A percentile compares a stretch with the other conserved stretches of the same genome.
Conservation (phyloP, 2,888 invertebrate species). For the Lasioglossum malachurum region DNA sequence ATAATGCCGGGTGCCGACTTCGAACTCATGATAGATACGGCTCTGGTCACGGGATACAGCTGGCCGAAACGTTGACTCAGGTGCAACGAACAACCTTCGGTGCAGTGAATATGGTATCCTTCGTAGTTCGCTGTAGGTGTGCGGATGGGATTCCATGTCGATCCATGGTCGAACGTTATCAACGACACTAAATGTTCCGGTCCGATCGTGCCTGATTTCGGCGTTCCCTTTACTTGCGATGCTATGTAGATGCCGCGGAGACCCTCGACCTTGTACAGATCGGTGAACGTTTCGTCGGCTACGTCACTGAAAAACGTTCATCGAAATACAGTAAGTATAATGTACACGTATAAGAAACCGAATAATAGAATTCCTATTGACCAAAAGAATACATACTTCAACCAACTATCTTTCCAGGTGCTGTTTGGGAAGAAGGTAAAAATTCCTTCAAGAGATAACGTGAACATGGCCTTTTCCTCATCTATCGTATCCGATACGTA, state of each 20-base stretch:
- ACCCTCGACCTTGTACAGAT: constrained; percentile 95
- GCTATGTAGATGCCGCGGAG: constrained; percentile 95
- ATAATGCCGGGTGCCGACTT: constrained; percentile 95
- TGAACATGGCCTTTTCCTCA: constrained; percentile 88
- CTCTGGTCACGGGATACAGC: constrained; percentile 92
- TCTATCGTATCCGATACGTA: constrained; percentile 92
- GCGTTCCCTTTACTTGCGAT: constrained; percentile 89
- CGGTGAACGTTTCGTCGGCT: constrained; percentile 93
- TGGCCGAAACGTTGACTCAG: constrained; percentile 94
- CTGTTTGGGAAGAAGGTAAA: constrained; percentile 94
- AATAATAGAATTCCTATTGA: background rate
- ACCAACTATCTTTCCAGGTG: constrained; percentile 93
- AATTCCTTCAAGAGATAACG: constrained; percentile 92
- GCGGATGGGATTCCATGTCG: constrained; percentile 91
- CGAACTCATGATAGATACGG: constrained; percentile 93
- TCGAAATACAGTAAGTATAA: background rate
- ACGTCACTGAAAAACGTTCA: constrained; percentile 88
- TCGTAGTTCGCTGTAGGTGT: constrained; percentile 90
- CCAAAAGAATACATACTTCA: constrained; percentile 88
- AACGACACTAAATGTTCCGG: constrained; percentile 92
- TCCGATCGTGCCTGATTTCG: constrained; percentile 86
- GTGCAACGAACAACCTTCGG: constrained; percentile 93
- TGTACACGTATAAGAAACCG: background rate
- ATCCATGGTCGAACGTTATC: constrained; percentile 95
- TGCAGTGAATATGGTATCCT: constrained; percentile 89